Evolutionary conservation across 2,113 vertebrate genomes (phyloP).

Genomic region (Planiliza haematocheilus): DNA sequence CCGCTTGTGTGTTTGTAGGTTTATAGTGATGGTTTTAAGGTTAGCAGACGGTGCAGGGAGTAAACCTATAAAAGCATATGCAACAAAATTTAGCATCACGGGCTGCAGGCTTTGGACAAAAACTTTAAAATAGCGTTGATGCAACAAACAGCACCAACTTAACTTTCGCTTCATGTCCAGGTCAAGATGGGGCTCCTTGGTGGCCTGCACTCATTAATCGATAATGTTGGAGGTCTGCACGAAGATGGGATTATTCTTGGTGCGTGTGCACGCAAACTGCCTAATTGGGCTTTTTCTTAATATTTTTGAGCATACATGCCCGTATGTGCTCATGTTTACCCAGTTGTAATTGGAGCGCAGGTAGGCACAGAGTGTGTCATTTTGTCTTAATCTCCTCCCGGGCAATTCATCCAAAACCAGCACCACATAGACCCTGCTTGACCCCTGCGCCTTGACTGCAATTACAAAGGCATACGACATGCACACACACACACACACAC

Average conservation of each 20-base stretch:
- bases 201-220: conserved; percentile 52
- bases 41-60: conserved; percentile 28
- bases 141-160: conserved; percentile 34
- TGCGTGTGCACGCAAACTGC: conserved; percentile 50
- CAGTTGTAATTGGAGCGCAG: conserved; percentile 68
- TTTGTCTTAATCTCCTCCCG: conserved; percentile 77
- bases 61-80: conserved; percentile 2
- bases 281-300: conserved; percentile 30
- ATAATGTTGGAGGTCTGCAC: conserved; percentile 50
- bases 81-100: conserved; percentile 20
- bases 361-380: conserved; percentile 68
- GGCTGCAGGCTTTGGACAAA: conserved; percentile 8
- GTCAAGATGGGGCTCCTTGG: conserved; percentile 38
- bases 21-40: conserved; percentile 29
- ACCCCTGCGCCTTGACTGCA: conserved; percentile 71
- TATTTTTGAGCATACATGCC: conserved; percentile 19
- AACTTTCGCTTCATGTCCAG: conserved; percentile 26
- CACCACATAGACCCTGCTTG: conserved; percentile 75
- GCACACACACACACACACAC: conserved; percentile 41
- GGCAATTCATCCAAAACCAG: conserved; percentile 67
- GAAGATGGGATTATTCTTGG: conserved; percentile 56
- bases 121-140: conserved; percentile 56
- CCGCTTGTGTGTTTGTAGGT: conserved; percentile 35
- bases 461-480: conserved; percentile 68
- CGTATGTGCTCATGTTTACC: conserved; percentile 66